A percentile compares a stretch with the other conserved stretches of the same genome.
Evolutionary conservation across 2,797 vertebrate genomes (phyloP).

Genomic region (Trichosurus vulpecula): DNA sequence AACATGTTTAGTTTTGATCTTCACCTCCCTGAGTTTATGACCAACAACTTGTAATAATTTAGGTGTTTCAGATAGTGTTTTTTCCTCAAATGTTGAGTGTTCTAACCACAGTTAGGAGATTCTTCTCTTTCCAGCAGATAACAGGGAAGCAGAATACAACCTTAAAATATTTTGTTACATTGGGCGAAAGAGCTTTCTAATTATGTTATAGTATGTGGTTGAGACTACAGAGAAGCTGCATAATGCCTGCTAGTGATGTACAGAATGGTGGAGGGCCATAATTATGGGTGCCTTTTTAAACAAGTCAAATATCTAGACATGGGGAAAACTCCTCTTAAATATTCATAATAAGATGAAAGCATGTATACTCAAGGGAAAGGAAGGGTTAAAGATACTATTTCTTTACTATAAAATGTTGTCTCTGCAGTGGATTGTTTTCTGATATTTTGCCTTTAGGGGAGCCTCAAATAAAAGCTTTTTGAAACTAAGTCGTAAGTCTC

Average conservation of each 20-base stretch:
- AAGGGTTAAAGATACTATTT: not conserved
- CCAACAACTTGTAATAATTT: not conserved
- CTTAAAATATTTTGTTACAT: slow-evolving; percentile 54
- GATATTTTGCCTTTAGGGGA: slow-evolving; percentile 41
- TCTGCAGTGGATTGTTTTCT: slow-evolving; percentile 10
- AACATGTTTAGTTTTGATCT: slow-evolving; percentile 3
- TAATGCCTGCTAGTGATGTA: not conserved
- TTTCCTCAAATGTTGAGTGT: slow-evolving; percentile 6
- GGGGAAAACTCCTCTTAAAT: fast-evolving
- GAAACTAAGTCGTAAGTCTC: slow-evolving; percentile 48
- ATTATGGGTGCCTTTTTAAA: not conserved
- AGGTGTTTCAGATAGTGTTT: not conserved
- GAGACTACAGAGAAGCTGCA: not conserved
- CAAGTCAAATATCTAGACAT: not conserved
- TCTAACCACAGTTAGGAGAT: slow-evolving; percentile 38
- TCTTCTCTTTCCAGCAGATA: slow-evolving; percentile 45
- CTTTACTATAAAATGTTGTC: not conserved
- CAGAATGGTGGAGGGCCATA: not conserved
- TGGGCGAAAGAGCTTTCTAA: not conserved
- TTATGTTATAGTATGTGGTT: slow-evolving; percentile 25
- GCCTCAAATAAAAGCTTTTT: slow-evolving; percentile 71
- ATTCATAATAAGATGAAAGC: not conserved
- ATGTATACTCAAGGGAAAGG: not conserved
- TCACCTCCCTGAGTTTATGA: not conserved
- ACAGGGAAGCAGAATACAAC: not conserved